Evolutionary conservation across 2,797 vertebrate genomes (phyloP).

Genomic region (Myotis pilosus): DNA sequence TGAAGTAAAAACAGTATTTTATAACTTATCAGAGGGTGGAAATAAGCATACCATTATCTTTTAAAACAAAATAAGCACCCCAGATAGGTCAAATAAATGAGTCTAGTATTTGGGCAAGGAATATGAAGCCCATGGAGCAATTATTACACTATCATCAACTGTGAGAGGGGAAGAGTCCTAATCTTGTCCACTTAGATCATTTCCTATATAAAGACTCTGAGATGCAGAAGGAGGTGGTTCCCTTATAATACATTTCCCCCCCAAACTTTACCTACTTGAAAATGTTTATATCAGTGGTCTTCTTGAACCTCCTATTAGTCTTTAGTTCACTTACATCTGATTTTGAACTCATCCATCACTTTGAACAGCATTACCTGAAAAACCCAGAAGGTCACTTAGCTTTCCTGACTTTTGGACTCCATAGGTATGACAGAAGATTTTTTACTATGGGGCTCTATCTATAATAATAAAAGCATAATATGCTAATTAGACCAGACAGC

Average conservation of each 20-base stretch:
- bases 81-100: neutral
- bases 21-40: neutral
- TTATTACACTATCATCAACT: fast-evolving
- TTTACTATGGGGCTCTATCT: neutral
- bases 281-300: neutral
- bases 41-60: neutral
- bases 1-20: neutral
- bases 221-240: neutral
- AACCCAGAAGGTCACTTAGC: neutral
- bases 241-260: fast-evolving
- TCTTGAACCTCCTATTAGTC: neutral
- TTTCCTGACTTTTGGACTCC: neutral
- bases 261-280: neutral
- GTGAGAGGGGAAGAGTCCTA: neutral
- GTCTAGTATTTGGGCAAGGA: neutral
- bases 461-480: too few species aligned
- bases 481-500: too few species aligned
- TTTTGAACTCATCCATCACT: neutral
- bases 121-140: neutral
- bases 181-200: neutral
- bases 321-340: neutral
- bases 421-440: fast-evolving
- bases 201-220: neutral
- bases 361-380: neutral
- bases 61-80: neutral